Conservation (phyloP, 2,888 invertebrate genomes). For the Epicampocera succincta region DNA sequence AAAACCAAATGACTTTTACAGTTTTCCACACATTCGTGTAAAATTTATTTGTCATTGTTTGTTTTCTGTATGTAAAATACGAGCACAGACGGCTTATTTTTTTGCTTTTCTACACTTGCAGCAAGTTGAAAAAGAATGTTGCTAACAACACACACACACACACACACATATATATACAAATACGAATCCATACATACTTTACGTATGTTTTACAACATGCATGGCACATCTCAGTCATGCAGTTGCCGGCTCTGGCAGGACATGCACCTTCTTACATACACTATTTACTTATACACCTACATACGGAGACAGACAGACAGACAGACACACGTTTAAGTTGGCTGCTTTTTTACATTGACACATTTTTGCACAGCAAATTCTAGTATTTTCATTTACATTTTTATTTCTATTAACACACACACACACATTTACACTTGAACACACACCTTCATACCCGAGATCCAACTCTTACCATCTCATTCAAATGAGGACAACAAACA, state of each 20-base stretch:
- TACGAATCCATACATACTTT: too few relatives aligned
- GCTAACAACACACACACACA: constrained; percentile 1
- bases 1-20: constrained; percentile 5
- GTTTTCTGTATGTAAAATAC: too few relatives aligned
- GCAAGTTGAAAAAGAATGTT: too few relatives aligned
- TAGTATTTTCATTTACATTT: constrained; percentile 9
- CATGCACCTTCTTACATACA: neutral
- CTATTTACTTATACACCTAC: neutral
- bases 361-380: constrained; percentile 12
- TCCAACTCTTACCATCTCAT: neutral
- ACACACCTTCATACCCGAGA: neutral
- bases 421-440: neutral
- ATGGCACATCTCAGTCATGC: neutral
- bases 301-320: neutral
- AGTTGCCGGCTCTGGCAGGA: too few relatives aligned
- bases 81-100: too few relatives aligned
- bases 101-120: too few relatives aligned
- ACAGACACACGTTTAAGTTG: neutral
- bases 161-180: too few relatives aligned
- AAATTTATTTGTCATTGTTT: too few relatives aligned
- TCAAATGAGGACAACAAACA: constrained; percentile 1
- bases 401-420: neutral
- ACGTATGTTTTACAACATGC: neutral
- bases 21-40: constrained; percentile 6
- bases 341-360: constrained; percentile 20